These are phyloP conservation scores for Rhamphomyia laevipes DNA, from an alignment of 2,888 invertebrate genomes.

Conservation along the genomic window DNA sequence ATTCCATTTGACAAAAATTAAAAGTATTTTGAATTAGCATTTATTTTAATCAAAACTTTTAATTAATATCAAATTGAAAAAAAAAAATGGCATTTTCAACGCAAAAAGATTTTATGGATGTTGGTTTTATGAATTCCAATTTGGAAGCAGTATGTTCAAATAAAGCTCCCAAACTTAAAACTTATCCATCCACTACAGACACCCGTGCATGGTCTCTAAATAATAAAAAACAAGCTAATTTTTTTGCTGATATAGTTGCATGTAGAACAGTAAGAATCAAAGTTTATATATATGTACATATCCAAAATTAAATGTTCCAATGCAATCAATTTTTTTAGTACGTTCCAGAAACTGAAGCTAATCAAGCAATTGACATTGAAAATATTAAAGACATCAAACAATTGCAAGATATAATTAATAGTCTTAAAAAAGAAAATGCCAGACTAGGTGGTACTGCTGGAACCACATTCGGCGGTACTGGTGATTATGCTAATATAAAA, in stretches of 20 bases:
- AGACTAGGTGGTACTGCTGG: slow-evolving; percentile 2
- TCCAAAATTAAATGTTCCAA: no score
- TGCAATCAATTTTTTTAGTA: no score
- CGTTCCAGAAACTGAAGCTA: slow-evolving; percentile 11
- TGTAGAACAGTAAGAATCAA: slow-evolving; percentile 20
- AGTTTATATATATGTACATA: slow-evolving; percentile 12
- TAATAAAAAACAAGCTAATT: slow-evolving; percentile 26
- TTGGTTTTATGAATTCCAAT: slow-evolving; percentile 27
- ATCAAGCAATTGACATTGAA: slow-evolving; percentile 25
- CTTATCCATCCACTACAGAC: slow-evolving; percentile 27
- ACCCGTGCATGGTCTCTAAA: slow-evolving; percentile 30
- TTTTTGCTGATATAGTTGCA: slow-evolving; percentile 28
- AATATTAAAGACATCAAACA: slow-evolving; percentile 16
- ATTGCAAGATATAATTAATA: slow-evolving; percentile 4
- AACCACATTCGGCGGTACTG: no score
- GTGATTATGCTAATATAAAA: no score
- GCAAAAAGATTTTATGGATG: slow-evolving; percentile 30
- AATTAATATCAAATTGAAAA: neutral
- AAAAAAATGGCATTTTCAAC: slow-evolving; percentile 34
- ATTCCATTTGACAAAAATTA: no score
- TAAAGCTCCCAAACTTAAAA: slow-evolving; percentile 26
- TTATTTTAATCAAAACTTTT: no score
- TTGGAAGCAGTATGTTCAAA: slow-evolving; percentile 19
- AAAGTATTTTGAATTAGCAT: no score
- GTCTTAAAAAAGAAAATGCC: slow-evolving; percentile 6